phyloP scores from a whole-genome alignment of 1,140 invertebrate species.

The Drosophila kanapiae region DNA sequence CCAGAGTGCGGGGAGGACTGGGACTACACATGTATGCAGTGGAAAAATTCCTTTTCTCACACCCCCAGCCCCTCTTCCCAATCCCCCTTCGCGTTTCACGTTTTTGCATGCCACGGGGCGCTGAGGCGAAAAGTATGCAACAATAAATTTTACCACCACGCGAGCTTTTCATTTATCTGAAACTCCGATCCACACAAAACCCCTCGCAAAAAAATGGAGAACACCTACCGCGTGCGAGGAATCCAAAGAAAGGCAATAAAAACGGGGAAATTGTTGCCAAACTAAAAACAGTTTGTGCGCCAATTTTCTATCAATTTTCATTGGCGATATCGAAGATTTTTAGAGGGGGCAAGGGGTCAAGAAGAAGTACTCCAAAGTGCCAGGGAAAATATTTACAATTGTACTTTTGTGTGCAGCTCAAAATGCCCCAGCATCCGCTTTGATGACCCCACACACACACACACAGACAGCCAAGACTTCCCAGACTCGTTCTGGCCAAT shows the following conservation, averaged over 20 bases:
- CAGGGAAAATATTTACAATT: conserved; percentile 62
- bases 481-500: conserved; percentile 34
- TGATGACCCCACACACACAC: conserved; percentile 29
- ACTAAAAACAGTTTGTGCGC: conserved; percentile 74
- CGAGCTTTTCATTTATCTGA: conserved; percentile 67
- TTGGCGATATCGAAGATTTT: conserved; percentile 14
- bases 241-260: conserved; percentile 26
- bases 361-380: conserved; percentile 18
- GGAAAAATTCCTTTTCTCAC: conserved; percentile 38
- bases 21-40: conserved; percentile 52
- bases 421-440: conserved; percentile 30
- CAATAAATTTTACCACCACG: conserved; percentile 70
- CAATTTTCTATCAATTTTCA: conserved; percentile 79
- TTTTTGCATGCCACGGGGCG: conserved; percentile 55
- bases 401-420: conserved; percentile 48
- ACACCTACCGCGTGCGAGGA: conserved; percentile 12
- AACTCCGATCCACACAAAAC: not conserved
- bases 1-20: not conserved
- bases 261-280: conserved; percentile 64
- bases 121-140: conserved; percentile 81
- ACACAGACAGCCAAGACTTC: conserved; percentile 11
- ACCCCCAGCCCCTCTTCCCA: conserved; percentile 1
- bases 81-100: too few relatives aligned
- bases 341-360: not conserved
- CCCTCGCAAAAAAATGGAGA: not conserved